A percentile compares a stretch with the other conserved stretches of the same genome.
phyloP scores from a whole-genome alignment of 2,113 vertebrate genomes.

The Arothron firmamentum region DNA sequence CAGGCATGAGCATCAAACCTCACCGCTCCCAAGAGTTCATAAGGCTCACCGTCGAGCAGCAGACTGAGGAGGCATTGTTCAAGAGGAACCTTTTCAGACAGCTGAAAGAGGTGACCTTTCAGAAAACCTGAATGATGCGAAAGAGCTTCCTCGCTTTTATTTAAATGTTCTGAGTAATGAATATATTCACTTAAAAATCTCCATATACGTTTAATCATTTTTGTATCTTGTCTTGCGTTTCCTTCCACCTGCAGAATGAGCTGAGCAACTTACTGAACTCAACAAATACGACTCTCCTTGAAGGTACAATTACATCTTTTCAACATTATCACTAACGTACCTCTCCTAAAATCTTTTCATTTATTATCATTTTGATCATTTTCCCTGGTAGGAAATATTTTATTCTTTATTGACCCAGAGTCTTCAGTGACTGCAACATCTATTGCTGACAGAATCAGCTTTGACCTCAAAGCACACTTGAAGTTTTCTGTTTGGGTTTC shows the following conservation, averaged over 20 bases:
- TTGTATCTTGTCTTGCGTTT: background rate
- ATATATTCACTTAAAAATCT: no score
- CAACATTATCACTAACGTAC: background rate
- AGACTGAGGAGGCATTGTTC: constrained; percentile 75
- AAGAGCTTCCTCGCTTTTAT: no score
- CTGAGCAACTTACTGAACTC: constrained; percentile 47
- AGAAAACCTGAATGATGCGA: no score
- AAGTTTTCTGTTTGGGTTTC: constrained; percentile 95
- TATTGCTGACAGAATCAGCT: constrained; percentile 48
- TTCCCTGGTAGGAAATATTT: background rate
- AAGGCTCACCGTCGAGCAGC: constrained; percentile 78
- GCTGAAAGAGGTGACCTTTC: constrained; percentile 79
- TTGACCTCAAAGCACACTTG: constrained; percentile 68
- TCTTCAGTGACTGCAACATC: constrained; percentile 11
- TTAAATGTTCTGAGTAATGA: no score
- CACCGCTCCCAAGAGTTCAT: constrained; percentile 83
- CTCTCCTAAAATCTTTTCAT: background rate
- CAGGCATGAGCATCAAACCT: constrained; percentile 83
- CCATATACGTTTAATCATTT: background rate
- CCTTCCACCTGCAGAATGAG: constrained; percentile 50
- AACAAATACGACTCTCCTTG: constrained; percentile 36
- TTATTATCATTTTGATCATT: background rate
- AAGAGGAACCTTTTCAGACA: constrained; percentile 83
- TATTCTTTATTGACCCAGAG: constrained; percentile 42
- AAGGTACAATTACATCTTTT: constrained; percentile 55